A percentile compares a stretch with the other conserved stretches of the same genome.
Conservation (phyloP, 2,888 invertebrate genomes). For the Gortyna flavago region DNA sequence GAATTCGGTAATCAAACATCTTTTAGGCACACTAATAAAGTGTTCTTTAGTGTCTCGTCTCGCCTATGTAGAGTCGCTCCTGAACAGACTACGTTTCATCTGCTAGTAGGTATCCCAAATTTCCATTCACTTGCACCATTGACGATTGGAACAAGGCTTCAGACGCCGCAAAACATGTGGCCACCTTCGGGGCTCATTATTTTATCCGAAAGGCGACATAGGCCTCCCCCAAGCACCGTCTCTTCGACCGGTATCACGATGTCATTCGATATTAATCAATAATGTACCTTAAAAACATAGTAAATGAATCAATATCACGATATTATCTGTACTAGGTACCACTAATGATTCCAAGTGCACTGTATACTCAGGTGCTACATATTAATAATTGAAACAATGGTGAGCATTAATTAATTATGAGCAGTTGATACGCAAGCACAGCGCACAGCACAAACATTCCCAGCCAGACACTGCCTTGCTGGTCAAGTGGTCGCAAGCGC, state of each 20-base stretch:
- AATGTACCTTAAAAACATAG: neutral
- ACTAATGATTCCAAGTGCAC: constrained; percentile 22
- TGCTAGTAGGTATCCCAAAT: neutral
- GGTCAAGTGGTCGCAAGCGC: too few species aligned
- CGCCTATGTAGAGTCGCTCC: neutral
- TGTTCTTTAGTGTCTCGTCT: neutral
- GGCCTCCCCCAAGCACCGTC: neutral
- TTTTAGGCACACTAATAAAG: neutral
- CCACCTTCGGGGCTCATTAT: neutral
- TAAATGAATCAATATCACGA: neutral
- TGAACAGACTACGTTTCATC: neutral
- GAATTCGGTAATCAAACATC: neutral
- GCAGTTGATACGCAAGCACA: constrained; percentile 17
- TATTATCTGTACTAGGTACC: neutral
- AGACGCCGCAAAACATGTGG: neutral
- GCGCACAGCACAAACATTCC: constrained; percentile 19
- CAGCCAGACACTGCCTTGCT: neutral
- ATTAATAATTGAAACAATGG: constrained; percentile 42
- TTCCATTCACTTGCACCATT: neutral
- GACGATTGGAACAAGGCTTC: too few species aligned
- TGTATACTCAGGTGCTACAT: constrained; percentile 36
- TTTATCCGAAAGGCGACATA: neutral
- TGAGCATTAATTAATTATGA: constrained; percentile 54
- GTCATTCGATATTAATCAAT: neutral
- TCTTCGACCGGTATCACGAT: neutral